Conservation (phyloP, 2,888 invertebrate species). For the Himalopsyche tibetana region DNA sequence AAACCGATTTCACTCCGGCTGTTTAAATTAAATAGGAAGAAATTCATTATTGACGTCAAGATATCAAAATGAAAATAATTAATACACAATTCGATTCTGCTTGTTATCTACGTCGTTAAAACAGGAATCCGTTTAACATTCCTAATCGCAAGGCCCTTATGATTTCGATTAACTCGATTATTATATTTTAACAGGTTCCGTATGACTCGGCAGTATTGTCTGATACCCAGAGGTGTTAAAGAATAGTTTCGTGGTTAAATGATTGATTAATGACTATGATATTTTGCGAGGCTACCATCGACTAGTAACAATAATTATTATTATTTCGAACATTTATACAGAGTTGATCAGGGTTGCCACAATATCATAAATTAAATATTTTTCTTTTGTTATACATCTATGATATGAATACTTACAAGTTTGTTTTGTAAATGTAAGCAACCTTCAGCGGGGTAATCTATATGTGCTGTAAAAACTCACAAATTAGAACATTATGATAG, state of each 20-base stretch:
- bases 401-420: too few relatives aligned
- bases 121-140: slow-evolving; percentile 74
- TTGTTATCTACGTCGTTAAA: slow-evolving; percentile 31
- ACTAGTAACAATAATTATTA: background rate
- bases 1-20: too few relatives aligned
- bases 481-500: too few relatives aligned
- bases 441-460: too few relatives aligned
- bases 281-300: slow-evolving; percentile 56
- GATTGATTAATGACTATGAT: slow-evolving; percentile 76
- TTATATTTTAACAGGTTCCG: slow-evolving; percentile 76
- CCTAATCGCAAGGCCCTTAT: slow-evolving; percentile 75
- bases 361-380: background rate
- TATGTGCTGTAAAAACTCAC: too few relatives aligned
- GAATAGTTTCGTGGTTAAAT: slow-evolving; percentile 70
- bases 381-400: too few relatives aligned
- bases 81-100: slow-evolving; percentile 22
- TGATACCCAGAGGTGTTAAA: slow-evolving; percentile 73
- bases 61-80: slow-evolving; percentile 11
- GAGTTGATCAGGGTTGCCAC: background rate
- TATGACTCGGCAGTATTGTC: slow-evolving; percentile 76
- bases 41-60: slow-evolving; percentile 23
- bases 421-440: too few relatives aligned
- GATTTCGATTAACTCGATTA: slow-evolving; percentile 77
- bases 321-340: background rate
- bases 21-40: too few relatives aligned